A percentile compares a stretch with the other conserved stretches of the same genome.
Evolutionary conservation across 2,113 vertebrate species (phyloP).

Genomic region (Rhagologus leucostigma): DNA sequence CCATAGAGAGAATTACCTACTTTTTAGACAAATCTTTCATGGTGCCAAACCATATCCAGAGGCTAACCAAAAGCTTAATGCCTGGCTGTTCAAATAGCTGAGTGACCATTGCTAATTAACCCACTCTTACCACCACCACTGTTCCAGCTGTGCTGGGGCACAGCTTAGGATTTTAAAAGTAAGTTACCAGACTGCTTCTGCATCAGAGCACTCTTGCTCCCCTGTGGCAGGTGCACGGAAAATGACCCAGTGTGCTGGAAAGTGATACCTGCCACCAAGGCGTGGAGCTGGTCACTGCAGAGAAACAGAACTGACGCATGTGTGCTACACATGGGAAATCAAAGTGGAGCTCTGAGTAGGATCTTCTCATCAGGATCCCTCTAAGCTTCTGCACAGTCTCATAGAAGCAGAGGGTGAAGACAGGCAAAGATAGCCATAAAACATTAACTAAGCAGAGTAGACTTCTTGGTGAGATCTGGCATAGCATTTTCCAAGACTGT

Average conservation of each 20-base stretch:
- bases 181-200: background rate
- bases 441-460: background rate
- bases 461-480: background rate
- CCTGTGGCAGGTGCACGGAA: background rate
- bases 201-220: background rate
- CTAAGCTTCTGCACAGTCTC: background rate
- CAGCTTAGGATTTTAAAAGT: background rate
- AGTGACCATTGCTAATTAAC: background rate
- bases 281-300: background rate
- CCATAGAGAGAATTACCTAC: background rate
- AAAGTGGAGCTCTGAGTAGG: background rate
- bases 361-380: background rate
- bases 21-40: background rate
- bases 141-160: background rate
- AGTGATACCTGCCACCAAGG: background rate
- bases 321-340: rapidly evolving
- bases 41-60: background rate
- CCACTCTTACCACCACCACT: background rate
- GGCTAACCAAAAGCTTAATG: background rate
- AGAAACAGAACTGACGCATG: background rate
- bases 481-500: background rate
- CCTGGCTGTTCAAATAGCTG: background rate
- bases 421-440: background rate
- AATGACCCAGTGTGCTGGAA: background rate
- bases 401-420: background rate